Evolutionary conservation across 2,797 vertebrate genomes (phyloP).

Genomic region (Betta splendens): DNA sequence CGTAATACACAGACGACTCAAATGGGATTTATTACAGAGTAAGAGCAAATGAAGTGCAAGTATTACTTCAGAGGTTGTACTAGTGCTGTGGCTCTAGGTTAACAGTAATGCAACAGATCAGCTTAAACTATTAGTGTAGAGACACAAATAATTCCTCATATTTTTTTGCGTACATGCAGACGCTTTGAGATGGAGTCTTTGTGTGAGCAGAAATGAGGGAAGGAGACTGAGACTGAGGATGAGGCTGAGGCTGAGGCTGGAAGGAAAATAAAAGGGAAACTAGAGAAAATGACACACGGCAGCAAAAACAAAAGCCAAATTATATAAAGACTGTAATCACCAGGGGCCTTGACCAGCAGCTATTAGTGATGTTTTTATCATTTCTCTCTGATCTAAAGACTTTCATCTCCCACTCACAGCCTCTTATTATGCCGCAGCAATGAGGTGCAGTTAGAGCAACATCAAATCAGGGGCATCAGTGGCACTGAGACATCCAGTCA

Average conservation of each 20-base stretch:
- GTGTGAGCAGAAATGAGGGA: background rate
- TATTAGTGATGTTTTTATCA: slow-evolving; percentile 27
- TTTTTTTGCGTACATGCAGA: background rate
- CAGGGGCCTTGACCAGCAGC: slow-evolving; percentile 20
- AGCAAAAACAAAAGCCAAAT: slow-evolving; percentile 3
- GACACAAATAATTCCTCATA: slow-evolving; percentile 7
- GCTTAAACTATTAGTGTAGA: slow-evolving; percentile 4
- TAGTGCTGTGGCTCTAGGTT: slow-evolving; percentile 21
- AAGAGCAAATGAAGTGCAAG: slow-evolving; percentile 29
- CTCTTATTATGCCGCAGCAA: slow-evolving; percentile 26
- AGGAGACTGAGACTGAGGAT: no score
- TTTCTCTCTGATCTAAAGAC: slow-evolving; percentile 39
- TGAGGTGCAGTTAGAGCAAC: slow-evolving; percentile 31
- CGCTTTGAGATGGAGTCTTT: slow-evolving; percentile 4
- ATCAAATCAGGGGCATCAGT: slow-evolving; percentile 18
- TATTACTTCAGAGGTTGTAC: slow-evolving; percentile 39
- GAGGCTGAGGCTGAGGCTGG: no score
- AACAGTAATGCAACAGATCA: slow-evolving; percentile 32
- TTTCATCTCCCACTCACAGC: slow-evolving; percentile 33
- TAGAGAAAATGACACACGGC: background rate
- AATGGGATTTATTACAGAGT: slow-evolving; percentile 9
- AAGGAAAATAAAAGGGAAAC: slow-evolving; percentile 14
- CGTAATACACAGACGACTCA: slow-evolving; percentile 6
- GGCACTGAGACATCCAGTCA: slow-evolving; percentile 1
- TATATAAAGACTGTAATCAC: slow-evolving; percentile 16